Evolutionary conservation across 2,113 vertebrate genomes (phyloP).

Genomic region (Saguinus midas): DNA sequence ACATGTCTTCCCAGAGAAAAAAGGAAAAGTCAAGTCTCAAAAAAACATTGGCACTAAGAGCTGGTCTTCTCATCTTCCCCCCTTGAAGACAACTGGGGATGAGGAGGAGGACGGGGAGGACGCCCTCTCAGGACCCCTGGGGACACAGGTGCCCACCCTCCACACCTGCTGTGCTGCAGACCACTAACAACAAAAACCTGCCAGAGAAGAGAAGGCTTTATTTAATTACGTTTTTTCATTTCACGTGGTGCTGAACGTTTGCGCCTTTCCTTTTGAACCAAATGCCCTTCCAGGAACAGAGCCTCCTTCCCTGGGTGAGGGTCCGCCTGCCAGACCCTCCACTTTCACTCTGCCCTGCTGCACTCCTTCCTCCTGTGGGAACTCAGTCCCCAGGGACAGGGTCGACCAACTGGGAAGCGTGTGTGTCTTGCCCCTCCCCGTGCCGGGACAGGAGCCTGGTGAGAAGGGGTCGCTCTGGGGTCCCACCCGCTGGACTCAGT

Average conservation of each 20-base stretch:
- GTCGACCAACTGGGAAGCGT: too few relatives aligned
- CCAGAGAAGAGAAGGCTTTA: fast-evolving
- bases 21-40: not conserved
- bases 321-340: too few relatives aligned
- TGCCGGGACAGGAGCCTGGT: too few relatives aligned
- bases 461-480: fast-evolving
- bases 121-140: not conserved
- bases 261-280: too few relatives aligned
- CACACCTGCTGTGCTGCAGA: fast-evolving
- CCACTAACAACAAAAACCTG: fast-evolving
- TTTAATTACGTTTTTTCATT: fast-evolving
- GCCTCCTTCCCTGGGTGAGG: fast-evolving
- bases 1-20: not conserved
- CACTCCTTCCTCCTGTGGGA: not conserved
- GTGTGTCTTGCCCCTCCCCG: fast-evolving
- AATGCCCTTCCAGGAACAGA: not conserved
- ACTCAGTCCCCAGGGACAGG: too few relatives aligned
- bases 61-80: fast-evolving
- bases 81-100: fast-evolving
- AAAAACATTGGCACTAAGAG: not conserved
- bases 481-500: fast-evolving
- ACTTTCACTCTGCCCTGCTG: not conserved
- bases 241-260: not conserved
- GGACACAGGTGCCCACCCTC: not conserved
- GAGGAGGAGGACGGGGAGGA: not conserved